Conservation (phyloP, 1,140 invertebrate species). For the Calosoma granatense region DNA sequence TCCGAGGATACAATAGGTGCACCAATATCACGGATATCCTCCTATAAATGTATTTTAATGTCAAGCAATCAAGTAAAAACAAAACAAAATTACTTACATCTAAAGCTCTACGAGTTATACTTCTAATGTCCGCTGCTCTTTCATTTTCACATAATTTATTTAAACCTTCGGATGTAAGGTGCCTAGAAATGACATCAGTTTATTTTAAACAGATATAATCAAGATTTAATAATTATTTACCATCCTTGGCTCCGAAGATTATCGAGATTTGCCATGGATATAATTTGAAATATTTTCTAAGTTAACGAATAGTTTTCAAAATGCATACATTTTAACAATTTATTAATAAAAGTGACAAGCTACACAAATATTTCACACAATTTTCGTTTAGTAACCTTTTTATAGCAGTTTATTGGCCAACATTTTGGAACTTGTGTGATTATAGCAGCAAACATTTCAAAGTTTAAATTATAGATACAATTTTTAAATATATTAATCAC, state of each 20-base stretch:
- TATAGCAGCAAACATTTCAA: no score
- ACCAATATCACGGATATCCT: slow-evolving; percentile 68
- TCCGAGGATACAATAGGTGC: slow-evolving; percentile 47
- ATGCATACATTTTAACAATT: background rate
- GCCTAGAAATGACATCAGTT: slow-evolving; percentile 41
- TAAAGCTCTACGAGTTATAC: slow-evolving; percentile 53
- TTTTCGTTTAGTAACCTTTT: background rate
- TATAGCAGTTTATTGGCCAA: no score
- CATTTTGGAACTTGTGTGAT: no score
- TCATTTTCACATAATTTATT: slow-evolving; percentile 54
- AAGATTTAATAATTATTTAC: slow-evolving; percentile 16
- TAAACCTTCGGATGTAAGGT: slow-evolving; percentile 55
- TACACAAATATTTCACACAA: background rate
- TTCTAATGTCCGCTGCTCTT: slow-evolving; percentile 47
- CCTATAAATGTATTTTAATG: slow-evolving; percentile 52
- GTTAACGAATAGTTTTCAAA: background rate
- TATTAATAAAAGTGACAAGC: slow-evolving; percentile 4
- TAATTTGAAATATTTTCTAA: background rate
- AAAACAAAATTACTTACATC: slow-evolving; percentile 64
- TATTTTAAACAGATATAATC: background rate
- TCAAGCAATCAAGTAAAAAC: no score
- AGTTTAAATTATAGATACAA: no score
- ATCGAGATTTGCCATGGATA: background rate
- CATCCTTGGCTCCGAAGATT: slow-evolving; percentile 16
- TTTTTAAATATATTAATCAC: no score